Evolutionary conservation across 2,888 invertebrate species (phyloP), one percentile per base, ranked within the genome.

Genomic region (Noctua pronuba): DNA sequence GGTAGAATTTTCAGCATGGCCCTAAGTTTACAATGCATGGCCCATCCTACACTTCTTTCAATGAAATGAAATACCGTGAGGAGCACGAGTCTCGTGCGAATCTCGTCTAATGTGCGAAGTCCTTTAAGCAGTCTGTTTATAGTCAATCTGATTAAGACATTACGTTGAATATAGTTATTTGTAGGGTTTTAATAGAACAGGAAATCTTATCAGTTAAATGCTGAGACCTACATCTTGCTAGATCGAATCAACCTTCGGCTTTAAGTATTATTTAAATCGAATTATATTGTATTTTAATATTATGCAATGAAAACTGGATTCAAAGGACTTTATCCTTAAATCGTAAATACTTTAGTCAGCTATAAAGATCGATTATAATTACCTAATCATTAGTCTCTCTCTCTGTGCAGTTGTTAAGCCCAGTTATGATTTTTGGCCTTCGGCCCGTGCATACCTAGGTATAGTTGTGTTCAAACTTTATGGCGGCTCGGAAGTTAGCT

Each of bases 151-250:
- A 84, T 77, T 67, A 64, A 73, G 69, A 75, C 46, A 70, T 79
- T 64, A 74, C n/a, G 21, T 76, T 66, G 67, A 74, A 78, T 70
- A 64, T 55, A 62, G 46, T 68, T 80, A 81, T 72, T 69, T 18
- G 13, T 67, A 77, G 38, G 74, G 49, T 70, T 77, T 69, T 68
- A 77, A 70, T 65, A 73, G 41, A 74, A 86, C 77, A 41, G 70
- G 74, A 69, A 58, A 68, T 21, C 72, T 72, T 71, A 77, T 86
- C 75, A 77, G 70, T 73, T 75, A 28, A 49, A 28, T 77, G 28
- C 46, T 16, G 16, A 52, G 79, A 73, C 74, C 86, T 79, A 83
- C 73, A 83, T 85, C 72, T 85, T 62, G 64, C 38, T 65, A 46
- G 38, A 60, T 75, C 38, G 21, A 16, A 52, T 70, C 62, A 68